Base-by-base conservation (phyloP, 1,140 invertebrate genomes). In the Hylaeus anthracinus region DNA sequence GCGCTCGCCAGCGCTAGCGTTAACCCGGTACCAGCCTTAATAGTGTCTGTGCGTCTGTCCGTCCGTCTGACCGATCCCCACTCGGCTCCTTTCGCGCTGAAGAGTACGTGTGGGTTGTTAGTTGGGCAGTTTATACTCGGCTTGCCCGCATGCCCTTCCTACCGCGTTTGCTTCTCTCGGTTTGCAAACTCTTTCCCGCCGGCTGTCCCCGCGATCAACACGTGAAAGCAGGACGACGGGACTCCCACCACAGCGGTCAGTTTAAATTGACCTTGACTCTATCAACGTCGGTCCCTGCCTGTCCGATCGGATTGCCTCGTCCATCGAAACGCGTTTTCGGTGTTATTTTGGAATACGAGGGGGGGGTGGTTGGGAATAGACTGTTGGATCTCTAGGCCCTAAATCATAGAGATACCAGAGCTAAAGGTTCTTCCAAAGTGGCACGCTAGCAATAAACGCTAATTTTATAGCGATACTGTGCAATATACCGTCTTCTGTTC, bases 31-130 rank as follows among this genome's bases (percentile, higher is more conserved):
- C 65, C 63, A 84, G 65, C 78, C 26, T 91, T 90, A 91, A 92
- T 91, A 87, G 90, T 90, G 91, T 91, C 89, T 88, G 89, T 90
- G 85, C 83, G 86, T 87, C 80, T 78, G 85, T 85, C 81, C 77
- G 83, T 88, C 69, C 83, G 79, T 88, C 79, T 79, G 78, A 81
- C 78, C 79, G 79, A 77, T 75, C 79, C 79, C 85, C 65, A 72
- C 83, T 87, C 69, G 70, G 70, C 84, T 79, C 85, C 55, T 45
- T 37, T 66, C 66, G 82, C 84, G 83, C 82, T 86, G 70, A 79
- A 79, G 83, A 79, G 85, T 90, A 90, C 90, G 90, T 90, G 90
- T 91, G 85, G 88, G 92, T 92, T 92, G 91, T 91, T 92, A 91
- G 90, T 90, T 89, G 88, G 85, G 84, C 90, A 92, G 89, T 92